Evolutionary conservation across 2,888 invertebrate species (phyloP).

Genomic region (Campaea margaritaria): DNA sequence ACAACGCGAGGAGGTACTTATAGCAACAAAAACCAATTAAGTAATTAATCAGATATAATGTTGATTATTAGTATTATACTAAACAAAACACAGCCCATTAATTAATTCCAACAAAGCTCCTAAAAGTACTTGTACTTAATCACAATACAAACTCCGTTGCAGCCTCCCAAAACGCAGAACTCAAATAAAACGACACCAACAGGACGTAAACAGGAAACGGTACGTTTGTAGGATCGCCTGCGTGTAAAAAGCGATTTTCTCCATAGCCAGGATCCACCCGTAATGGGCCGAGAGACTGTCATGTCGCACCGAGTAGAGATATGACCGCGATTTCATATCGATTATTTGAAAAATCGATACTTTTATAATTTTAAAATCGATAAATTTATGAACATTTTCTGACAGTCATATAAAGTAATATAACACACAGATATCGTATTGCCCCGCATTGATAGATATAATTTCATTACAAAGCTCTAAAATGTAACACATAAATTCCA

Average conservation of each 20-base stretch:
- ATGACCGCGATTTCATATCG: constrained; percentile 6
- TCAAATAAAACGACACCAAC: constrained; percentile 47
- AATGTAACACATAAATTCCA: too few relatives aligned
- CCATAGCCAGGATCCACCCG: constrained; percentile 50
- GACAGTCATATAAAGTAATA: too few relatives aligned
- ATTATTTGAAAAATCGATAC: constrained; percentile 3
- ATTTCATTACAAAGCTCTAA: too few relatives aligned
- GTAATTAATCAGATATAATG: too few relatives aligned
- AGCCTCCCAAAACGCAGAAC: constrained; percentile 29
- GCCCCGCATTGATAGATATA: too few relatives aligned
- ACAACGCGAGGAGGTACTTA: too few relatives aligned
- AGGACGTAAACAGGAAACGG: constrained; percentile 51
- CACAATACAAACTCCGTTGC: constrained; percentile 22
- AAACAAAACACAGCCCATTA: too few relatives aligned
- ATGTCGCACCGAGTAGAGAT: constrained; percentile 20
- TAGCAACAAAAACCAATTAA: too few relatives aligned
- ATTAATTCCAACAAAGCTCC: constrained; percentile 13
- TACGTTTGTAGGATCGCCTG: constrained; percentile 53
- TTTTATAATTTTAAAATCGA: not conserved
- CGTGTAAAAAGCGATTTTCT: constrained; percentile 58
- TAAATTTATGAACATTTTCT: too few relatives aligned
- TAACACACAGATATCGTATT: too few relatives aligned
- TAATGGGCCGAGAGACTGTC: constrained; percentile 47
- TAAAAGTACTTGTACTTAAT: constrained; percentile 19
- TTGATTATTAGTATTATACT: too few relatives aligned